Evolutionary conservation across 2,797 vertebrate genomes (phyloP).

Genomic region (Phoxinus dragarum): DNA sequence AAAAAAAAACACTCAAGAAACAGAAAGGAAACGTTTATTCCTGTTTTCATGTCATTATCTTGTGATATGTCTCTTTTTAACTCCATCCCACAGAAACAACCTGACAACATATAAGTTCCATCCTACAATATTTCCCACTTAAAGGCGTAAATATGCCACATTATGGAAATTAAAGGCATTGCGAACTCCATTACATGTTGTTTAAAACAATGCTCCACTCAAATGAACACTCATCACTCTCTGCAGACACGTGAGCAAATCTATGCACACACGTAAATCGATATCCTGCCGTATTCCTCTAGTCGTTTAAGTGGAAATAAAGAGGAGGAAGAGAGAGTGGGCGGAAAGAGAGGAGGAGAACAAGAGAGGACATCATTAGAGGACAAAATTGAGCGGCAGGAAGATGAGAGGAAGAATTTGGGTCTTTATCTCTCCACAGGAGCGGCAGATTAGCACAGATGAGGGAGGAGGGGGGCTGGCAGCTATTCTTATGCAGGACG

Average conservation of each 20-base stretch:
- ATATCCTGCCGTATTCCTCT: constrained; percentile 21
- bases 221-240: constrained; percentile 18
- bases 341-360: constrained; percentile 38
- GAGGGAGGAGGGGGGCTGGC: constrained; percentile 34
- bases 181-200: constrained; percentile 8
- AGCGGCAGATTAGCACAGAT: constrained; percentile 39
- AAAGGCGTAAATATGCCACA: neutral
- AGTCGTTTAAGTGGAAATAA: constrained; percentile 36
- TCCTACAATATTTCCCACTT: neutral
- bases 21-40: neutral
- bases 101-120: neutral
- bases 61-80: neutral
- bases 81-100: neutral
- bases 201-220: constrained; percentile 13
- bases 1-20: neutral
- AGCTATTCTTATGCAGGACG: constrained; percentile 49
- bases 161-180: constrained; percentile 22
- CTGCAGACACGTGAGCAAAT: constrained; percentile 3
- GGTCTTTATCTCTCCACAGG: constrained; percentile 54
- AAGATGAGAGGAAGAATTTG: constrained; percentile 51
- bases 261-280: constrained; percentile 25
- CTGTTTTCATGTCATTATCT: neutral
- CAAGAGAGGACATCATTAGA: constrained; percentile 69
- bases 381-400: constrained; percentile 47
- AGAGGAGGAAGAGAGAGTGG: constrained; percentile 31